These are phyloP conservation scores for Xestia rhomboidea DNA, from an alignment of 2,888 invertebrate species.

Conservation along the genomic window DNA sequence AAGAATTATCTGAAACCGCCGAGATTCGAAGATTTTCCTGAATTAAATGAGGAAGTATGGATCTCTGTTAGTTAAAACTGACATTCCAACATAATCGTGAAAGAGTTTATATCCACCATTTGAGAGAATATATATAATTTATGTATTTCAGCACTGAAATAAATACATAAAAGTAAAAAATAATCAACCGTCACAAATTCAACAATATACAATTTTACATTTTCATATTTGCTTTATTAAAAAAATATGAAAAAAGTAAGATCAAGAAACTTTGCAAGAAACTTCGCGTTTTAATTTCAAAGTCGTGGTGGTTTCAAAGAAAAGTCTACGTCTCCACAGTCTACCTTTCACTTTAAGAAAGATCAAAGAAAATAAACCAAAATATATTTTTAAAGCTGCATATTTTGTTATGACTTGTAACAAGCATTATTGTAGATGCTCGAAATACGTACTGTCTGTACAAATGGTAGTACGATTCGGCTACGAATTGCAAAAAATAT, in stretches of 20 bases:
- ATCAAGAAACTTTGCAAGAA: conserved; percentile 22
- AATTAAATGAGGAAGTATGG: too few relatives aligned
- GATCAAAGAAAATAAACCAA: conserved; percentile 10
- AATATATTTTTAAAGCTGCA: neutral
- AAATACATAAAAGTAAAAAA: neutral
- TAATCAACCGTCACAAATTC: neutral
- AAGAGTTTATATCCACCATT: neutral
- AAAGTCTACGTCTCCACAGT: conserved; percentile 16
- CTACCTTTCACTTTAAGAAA: conserved; percentile 6
- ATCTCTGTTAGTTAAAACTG: neutral
- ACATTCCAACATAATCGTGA: neutral
- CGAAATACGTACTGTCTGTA: neutral
- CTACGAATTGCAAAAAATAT: neutral
- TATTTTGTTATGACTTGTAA: neutral
- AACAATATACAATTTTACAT: neutral
- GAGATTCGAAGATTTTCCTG: neutral
- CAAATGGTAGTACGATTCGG: neutral
- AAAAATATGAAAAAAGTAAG: neutral
- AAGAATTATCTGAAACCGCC: neutral
- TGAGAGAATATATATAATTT: neutral
- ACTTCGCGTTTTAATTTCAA: conserved; percentile 29
- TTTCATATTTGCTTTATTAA: neutral
- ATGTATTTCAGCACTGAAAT: neutral
- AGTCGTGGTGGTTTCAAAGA: conserved; percentile 20
- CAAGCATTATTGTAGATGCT: neutral